Base-by-base conservation (phyloP, 2,797 vertebrate genomes). In the Lepus townsendii region DNA sequence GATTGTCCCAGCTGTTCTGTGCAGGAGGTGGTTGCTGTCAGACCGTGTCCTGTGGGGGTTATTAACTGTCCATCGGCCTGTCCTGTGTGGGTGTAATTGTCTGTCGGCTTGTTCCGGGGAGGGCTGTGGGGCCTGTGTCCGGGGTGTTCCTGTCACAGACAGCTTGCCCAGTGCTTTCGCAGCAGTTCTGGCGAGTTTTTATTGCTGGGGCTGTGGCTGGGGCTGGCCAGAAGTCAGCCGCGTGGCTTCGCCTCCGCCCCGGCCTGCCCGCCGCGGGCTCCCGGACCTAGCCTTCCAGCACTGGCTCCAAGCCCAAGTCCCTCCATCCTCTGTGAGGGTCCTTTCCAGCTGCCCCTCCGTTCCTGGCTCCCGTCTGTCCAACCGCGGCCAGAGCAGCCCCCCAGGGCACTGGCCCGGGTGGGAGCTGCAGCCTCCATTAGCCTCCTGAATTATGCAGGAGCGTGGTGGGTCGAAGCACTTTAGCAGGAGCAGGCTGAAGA, bases 371-470 rank as follows among this genome's bases (percentile, higher is more conserved):
- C 96, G 16, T 96, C 90, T 97, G 96, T 97, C 94, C 91, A 12
- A 83, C 95, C 93, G 85, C 0, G 95, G 95, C 93, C 78, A 80
- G 86, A 96, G 93, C 71, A 90, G 42, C 94, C 92, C 93, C 85
- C 92, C 80, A 87, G 94, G 86, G 86, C 60, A 1, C 94, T 87
- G 97, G 97, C 97, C 98, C 69, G 93, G 97, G 97, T 95, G 97
- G 97, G 97, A 65, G 96, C 98, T 97, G 76, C 95, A 97, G 89
- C 97, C 96, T 98, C 98, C 98, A 96, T 98, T 98, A 98, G 98
- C 97, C 97, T 98, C 97, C 96, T 98, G 98, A 98, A 98, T 98
- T 98, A 98, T 98, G 98, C 98, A 98, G 97, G 97, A 98, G 96
- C 22, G 95, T 94, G 96, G 97, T 97, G 96, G 97, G 97, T 97